Evolutionary conservation across 2,113 vertebrate genomes (phyloP).

Genomic region (Cricetomys ansorgei): DNA sequence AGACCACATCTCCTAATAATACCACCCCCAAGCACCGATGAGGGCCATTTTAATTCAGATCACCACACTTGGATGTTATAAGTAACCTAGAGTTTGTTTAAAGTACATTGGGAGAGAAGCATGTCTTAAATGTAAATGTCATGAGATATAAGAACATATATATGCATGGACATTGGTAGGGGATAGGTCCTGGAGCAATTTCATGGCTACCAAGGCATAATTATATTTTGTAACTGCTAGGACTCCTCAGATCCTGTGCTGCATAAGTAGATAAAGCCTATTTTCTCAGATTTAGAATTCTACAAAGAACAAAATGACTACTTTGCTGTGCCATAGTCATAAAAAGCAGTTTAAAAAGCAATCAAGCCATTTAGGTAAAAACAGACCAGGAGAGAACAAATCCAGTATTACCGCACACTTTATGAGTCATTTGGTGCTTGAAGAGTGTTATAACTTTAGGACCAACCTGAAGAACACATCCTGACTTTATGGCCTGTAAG

Average conservation of each 20-base stretch:
- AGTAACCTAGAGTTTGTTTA: background rate
- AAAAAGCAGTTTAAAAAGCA: conserved; percentile 72
- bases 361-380: conserved; percentile 73
- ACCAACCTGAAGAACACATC: conserved; percentile 36
- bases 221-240: background rate
- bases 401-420: conserved; percentile 47
- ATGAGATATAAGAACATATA: no score
- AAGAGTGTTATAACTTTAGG: conserved; percentile 26
- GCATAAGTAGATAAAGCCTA: background rate
- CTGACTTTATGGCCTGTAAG: conserved; percentile 45
- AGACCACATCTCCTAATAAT: no score
- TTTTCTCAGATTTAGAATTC: conserved; percentile 49
- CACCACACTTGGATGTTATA: background rate
- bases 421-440: conserved; percentile 11
- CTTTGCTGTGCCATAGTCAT: conserved; percentile 21
- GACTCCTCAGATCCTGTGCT: background rate
- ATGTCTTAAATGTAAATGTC: background rate
- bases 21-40: no score
- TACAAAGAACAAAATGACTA: conserved; percentile 52
- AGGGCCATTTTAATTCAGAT: no score
- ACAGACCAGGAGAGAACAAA: conserved; percentile 60
- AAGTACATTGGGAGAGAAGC: background rate
- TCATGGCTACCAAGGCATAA: background rate
- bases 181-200: background rate
- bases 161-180: background rate